A percentile compares a stretch with the other conserved stretches of the same genome.
phyloP scores from a whole-genome alignment of 64 coral and sea anemone genomes.

The Montipora foliosa region DNA sequence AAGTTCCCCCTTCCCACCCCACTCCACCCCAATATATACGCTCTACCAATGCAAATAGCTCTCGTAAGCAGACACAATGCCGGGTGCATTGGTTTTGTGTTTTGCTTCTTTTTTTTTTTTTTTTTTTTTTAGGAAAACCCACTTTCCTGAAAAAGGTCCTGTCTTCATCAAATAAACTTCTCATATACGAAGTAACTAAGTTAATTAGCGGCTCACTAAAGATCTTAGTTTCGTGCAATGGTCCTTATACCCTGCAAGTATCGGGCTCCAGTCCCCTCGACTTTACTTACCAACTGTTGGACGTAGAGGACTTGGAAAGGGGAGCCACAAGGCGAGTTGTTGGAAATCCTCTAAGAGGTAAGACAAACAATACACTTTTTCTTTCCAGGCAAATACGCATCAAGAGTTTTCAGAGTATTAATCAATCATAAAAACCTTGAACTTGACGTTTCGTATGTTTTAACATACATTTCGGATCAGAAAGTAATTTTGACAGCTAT shows the following conservation, averaged over 20 bases:
- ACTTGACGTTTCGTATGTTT: too few relatives aligned
- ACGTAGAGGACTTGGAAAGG: conserved; percentile 9
- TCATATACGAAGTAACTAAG: conserved; percentile 25
- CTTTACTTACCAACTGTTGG: conserved; percentile 73
- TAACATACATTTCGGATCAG: too few relatives aligned
- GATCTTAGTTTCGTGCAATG: conserved; percentile 29
- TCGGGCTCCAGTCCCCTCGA: conserved; percentile 66
- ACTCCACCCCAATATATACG: too few relatives aligned
- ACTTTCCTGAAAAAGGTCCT: not conserved
- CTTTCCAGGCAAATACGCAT: not conserved
- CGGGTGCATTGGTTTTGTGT: too few relatives aligned
- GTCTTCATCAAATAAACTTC: conserved; percentile 4
- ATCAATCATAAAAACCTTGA: too few relatives aligned
- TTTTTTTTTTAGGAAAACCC: conserved; percentile 32
- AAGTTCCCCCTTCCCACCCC: too few relatives aligned
- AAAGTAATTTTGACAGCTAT: too few relatives aligned
- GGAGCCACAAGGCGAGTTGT: conserved; percentile 18
- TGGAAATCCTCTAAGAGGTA: conserved; percentile 77
- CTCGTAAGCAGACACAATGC: too few relatives aligned
- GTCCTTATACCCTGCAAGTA: conserved; percentile 65
- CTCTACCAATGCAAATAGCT: too few relatives aligned
- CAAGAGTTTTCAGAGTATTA: too few relatives aligned
- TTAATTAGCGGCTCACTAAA: conserved; percentile 35
- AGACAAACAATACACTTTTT: not conserved
- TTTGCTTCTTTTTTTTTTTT: too few relatives aligned